Evolutionary conservation across 35 echinoderm and acorn worm genomes (phyloP).

Genomic region (Chiridota heheva): DNA sequence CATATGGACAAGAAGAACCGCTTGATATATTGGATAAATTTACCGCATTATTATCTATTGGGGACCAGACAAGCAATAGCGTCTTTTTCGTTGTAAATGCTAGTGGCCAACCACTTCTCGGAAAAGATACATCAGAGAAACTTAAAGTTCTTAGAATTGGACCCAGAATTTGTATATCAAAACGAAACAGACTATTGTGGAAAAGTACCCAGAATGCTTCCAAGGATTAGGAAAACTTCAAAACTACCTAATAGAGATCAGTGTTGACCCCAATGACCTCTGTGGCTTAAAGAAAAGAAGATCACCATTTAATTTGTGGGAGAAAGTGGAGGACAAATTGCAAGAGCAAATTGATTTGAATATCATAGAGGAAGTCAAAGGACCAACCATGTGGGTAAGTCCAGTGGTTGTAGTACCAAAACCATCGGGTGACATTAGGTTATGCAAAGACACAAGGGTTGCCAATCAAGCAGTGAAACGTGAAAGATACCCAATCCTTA

Average conservation of each 20-base stretch:
- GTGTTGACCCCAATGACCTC: background rate
- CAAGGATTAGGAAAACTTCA: conserved; percentile 5
- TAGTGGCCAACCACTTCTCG: conserved; percentile 44
- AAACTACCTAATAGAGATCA: conserved; percentile 7
- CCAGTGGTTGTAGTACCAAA: conserved; percentile 16
- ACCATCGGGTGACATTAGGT: conserved; percentile 4
- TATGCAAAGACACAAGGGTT: conserved; percentile 25
- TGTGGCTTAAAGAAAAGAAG: background rate
- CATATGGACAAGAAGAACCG: conserved; percentile 12
- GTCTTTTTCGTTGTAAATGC: conserved; percentile 38
- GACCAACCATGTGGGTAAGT: conserved; percentile 26
- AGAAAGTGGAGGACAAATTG: background rate
- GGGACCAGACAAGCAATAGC: background rate
- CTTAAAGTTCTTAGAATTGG: conserved; percentile 31
- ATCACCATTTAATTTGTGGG: conserved; percentile 3
- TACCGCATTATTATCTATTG: background rate
- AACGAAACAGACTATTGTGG: conserved; percentile 11
- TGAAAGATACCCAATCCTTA: conserved; percentile 31
- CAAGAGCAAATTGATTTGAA: background rate
- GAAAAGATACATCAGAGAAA: conserved; percentile 30
- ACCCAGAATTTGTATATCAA: background rate
- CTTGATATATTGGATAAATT: conserved; percentile 26
- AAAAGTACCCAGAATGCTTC: conserved; percentile 8
- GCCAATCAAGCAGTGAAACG: background rate
- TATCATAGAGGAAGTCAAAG: conserved; percentile 11